Evolutionary conservation across 2,888 invertebrate species (phyloP), one percentile per base, ranked within the genome.

Genomic region (Ophioninae sp.): DNA sequence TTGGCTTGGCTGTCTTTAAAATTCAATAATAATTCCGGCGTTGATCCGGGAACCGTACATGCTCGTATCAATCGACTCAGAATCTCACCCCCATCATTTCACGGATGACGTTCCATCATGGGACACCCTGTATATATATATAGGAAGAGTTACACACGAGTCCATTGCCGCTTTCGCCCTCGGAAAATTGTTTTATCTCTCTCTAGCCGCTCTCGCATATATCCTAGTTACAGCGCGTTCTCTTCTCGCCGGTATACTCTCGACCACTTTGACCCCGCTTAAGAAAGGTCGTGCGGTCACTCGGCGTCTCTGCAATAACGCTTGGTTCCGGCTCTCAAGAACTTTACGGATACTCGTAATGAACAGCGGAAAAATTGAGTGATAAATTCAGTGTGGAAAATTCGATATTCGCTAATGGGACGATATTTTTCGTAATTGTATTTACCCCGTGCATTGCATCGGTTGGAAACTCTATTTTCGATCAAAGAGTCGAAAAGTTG

Each of bases 241-340:
- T 75, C 67, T 77, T 44, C 74, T 17, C 58, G 65, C 64, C 72
- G 56, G 30, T 79, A 59, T 75, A 41, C 83, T 78, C 75, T 74
- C 83, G 80, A 80, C 73, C 83, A 81, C 78, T 84, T 76, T 76
- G 79, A 84, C 81, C 84, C 81, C 84, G 81, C 84, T 81, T 68
- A 84, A 81, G 79, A 84, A 84, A 81, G 84, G 84, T 84, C 76
- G 74, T 22, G 79, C 79, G 81, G 81, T 81, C 79, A 81, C 63
- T 68, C 74, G 80, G 78, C 75, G 78, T 79, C 81, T 72, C 72
- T 84, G 58, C 81, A 76, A 81, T 81, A 84, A 79, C 68, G 59
- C 77, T 72, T 39, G 23, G 61, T 23, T 23, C 51, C 22, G 39
- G 37, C 41, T 51, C 67, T 61, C 23, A 8, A 37, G 17, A 23